Percentiles rank a stretch among this genome's conserved stretches.
Evolutionary conservation across 2,113 vertebrate species (phyloP).

Genomic region (Myrmecophaga tridactyla): DNA sequence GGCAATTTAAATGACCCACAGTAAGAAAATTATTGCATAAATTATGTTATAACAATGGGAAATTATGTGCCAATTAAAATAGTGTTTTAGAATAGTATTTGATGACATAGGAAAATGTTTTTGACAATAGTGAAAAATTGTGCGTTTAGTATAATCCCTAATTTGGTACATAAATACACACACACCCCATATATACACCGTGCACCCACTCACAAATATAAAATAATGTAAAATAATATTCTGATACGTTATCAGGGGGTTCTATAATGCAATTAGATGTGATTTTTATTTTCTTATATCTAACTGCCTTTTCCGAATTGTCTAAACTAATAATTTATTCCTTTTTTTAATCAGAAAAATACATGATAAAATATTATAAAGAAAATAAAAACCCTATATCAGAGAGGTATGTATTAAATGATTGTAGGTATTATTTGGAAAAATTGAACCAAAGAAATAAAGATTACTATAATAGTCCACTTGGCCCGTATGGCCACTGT

Average conservation of each 20-base stretch:
- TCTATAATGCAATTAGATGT: not conserved
- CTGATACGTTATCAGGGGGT: not conserved
- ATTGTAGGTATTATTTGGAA: not conserved
- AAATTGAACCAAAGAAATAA: not conserved
- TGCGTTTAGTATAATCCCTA: not conserved
- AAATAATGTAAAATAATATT: not conserved
- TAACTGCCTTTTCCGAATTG: not conserved
- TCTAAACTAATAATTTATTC: constrained; percentile 25
- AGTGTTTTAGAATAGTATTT: not conserved
- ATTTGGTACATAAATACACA: not conserved
- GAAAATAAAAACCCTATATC: not conserved
- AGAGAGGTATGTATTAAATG: constrained; percentile 16
- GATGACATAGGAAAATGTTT: constrained; percentile 32
- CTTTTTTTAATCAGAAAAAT: constrained; percentile 6
- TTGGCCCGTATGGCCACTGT: not conserved
- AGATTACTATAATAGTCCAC: not conserved
- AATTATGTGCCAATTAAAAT: constrained; percentile 16
- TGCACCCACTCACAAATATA: not conserved
- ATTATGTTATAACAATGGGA: constrained; percentile 25
- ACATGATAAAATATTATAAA: not conserved
- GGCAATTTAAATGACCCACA: not conserved
- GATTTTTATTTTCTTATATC: constrained; percentile 9
- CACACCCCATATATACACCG: not conserved
- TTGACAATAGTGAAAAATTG: not conserved
- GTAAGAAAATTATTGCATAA: not conserved